phyloP scores from a whole-genome alignment of 1,140 invertebrate genomes.

The Megalopta genalis region DNA sequence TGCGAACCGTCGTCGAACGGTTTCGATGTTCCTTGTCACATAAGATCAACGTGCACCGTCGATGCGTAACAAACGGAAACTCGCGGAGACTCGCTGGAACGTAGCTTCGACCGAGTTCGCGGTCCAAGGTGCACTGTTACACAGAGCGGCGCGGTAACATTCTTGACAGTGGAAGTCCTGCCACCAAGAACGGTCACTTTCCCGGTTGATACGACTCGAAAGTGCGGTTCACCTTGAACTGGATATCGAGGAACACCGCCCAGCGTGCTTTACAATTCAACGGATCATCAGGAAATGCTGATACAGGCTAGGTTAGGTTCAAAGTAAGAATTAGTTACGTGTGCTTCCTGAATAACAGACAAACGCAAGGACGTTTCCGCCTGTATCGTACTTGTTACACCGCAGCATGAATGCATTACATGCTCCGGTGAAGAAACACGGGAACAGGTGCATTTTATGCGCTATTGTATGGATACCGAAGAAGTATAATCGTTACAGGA shows the following conservation, averaged over 20 bases:
- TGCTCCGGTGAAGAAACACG: too few species aligned
- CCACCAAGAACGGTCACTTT: conserved; percentile 51
- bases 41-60: conserved; percentile 7
- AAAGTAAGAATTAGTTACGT: not conserved
- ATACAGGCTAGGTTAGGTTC: not conserved
- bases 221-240: conserved; percentile 67
- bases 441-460: not conserved
- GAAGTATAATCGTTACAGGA: not conserved
- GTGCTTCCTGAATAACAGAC: not conserved
- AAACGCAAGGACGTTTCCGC: conserved; percentile 5
- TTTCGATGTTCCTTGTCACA: not conserved
- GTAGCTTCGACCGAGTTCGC: conserved; percentile 49
- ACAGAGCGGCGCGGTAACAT: conserved; percentile 52
- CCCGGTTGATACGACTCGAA: conserved; percentile 63
- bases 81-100: not conserved
- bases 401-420: conserved; percentile 1
- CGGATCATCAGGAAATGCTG: conserved; percentile 42
- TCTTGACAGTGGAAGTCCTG: conserved; percentile 57
- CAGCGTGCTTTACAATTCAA: conserved; percentile 52
- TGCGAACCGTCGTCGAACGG: not conserved
- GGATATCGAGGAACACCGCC: conserved; percentile 51
- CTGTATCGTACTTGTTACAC: not conserved
- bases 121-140: conserved; percentile 66
- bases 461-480: not conserved
- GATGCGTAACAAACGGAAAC: not conserved